These are phyloP conservation scores for Rousettus leschenaultii DNA, from an alignment of 2,113 vertebrate genomes.

Conservation along the genomic window DNA sequence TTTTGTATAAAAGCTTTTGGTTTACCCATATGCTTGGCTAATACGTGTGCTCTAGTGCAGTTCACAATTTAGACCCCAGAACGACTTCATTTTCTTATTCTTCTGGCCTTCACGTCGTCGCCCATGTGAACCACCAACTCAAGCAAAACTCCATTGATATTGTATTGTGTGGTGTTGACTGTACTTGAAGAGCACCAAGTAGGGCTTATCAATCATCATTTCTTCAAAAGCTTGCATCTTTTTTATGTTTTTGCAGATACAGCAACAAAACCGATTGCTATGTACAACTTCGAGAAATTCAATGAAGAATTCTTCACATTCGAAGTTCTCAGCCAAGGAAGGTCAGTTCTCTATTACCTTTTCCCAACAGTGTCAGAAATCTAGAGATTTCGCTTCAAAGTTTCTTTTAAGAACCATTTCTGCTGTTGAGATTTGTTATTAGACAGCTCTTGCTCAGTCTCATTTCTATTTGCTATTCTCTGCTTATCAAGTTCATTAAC, in stretches of 20 bases:
- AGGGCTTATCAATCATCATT: not conserved
- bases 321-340: not conserved
- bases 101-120: not conserved
- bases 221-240: not conserved
- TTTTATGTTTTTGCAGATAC: not conserved
- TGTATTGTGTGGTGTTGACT: too few relatives aligned
- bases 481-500: not conserved
- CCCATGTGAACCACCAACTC: fast-evolving
- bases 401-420: not conserved
- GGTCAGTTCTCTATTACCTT: not conserved
- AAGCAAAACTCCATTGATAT: not conserved
- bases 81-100: not conserved
- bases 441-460: not conserved
- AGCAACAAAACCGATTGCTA: not conserved
- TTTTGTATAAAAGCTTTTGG: not conserved
- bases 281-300: not conserved
- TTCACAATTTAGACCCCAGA: not conserved
- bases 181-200: not conserved
- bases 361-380: not conserved
- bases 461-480: not conserved
- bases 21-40: not conserved
- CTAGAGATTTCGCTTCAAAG: not conserved
- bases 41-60: not conserved
- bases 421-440: not conserved
- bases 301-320: not conserved